Evolutionary conservation across 1,140 invertebrate genomes (phyloP).

Genomic region (Andrena cerasifolii): DNA sequence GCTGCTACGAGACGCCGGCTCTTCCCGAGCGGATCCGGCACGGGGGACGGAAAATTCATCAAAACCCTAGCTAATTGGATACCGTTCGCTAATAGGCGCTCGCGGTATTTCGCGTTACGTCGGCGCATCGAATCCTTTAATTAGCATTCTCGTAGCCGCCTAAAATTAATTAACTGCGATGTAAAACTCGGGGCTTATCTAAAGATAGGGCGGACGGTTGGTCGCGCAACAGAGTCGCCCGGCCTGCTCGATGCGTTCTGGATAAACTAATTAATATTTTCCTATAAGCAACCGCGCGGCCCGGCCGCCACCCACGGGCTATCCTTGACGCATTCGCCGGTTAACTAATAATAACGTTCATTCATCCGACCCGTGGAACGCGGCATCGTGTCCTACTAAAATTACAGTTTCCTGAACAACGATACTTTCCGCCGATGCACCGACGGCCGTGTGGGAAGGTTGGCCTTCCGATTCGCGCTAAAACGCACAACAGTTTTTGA

Average conservation of each 20-base stretch:
- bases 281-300: not conserved
- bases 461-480: constrained; percentile 26
- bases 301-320: not conserved
- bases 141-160: too few relatives aligned
- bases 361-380: constrained; percentile 32
- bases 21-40: not conserved
- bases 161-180: too few relatives aligned
- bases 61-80: not conserved
- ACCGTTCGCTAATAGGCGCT: too few relatives aligned
- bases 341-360: constrained; percentile 34
- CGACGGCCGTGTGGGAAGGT: not conserved
- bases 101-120: too few relatives aligned
- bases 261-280: constrained; percentile 38
- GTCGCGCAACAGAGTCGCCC: too few relatives aligned
- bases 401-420: constrained; percentile 44
- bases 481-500: too few relatives aligned
- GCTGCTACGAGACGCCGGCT: too few relatives aligned
- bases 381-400: constrained; percentile 1
- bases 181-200: too few relatives aligned
- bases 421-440: constrained; percentile 40
- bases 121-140: too few relatives aligned
- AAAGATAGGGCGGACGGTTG: too few relatives aligned
- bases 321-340: not conserved
- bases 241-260: not conserved
- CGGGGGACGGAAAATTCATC: not conserved